Evolutionary conservation across 2,797 vertebrate species (phyloP).

Genomic region (Betta splendens): DNA sequence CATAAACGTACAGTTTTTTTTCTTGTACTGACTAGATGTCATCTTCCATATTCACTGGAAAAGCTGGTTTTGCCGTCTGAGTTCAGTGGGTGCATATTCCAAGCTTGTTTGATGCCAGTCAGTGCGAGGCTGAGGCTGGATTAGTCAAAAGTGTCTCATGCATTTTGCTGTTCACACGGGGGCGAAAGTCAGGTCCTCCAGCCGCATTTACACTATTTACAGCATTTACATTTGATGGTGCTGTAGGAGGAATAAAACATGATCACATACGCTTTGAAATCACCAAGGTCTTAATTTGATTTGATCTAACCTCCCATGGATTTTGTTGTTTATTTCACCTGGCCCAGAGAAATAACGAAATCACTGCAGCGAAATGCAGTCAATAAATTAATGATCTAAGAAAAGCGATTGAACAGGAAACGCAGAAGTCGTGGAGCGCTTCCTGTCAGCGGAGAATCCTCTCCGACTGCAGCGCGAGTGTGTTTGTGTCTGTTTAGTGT

Average conservation of each 20-base stretch:
- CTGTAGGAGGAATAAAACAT: background rate
- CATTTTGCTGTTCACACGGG: constrained; percentile 36
- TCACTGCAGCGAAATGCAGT: background rate
- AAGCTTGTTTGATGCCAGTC: constrained; percentile 44
- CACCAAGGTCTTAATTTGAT: background rate
- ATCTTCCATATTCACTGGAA: background rate
- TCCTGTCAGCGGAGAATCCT: constrained; percentile 4
- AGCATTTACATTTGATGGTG: background rate
- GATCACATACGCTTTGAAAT: background rate
- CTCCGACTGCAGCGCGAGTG: background rate
- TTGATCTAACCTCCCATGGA: background rate
- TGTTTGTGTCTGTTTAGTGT: constrained; percentile 27
- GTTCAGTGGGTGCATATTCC: constrained; percentile 24
- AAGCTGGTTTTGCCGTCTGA: background rate
- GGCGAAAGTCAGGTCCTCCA: constrained; percentile 24
- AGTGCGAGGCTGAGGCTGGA: constrained; percentile 50
- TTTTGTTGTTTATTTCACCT: background rate
- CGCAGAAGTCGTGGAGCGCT: background rate
- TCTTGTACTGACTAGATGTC: too few species aligned
- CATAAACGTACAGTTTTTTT: too few species aligned
- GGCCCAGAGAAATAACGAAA: background rate
- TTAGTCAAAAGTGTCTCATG: constrained; percentile 39
- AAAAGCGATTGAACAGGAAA: background rate
- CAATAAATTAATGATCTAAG: background rate
- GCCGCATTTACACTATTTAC: background rate